Base-by-base conservation (phyloP, 2,888 invertebrate species). In the Sarcophaga subvicina region DNA sequence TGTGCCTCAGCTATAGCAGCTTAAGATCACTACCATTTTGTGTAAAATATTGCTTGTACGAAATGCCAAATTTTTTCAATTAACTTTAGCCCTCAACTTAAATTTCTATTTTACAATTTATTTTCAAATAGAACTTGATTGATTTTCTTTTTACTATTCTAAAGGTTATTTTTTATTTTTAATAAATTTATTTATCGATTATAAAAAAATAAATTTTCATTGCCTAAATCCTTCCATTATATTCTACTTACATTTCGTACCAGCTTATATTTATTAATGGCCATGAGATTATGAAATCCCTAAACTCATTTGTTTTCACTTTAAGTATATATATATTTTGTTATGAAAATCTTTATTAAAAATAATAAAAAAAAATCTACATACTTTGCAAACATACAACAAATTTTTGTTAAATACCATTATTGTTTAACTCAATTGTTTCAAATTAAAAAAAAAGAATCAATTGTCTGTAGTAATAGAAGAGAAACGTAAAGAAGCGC, bases 321-420 rank as follows among this genome's bases (percentile, higher is more conserved):
- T 73, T 80, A 83, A 83, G 69, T 80, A 64, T 49, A 63, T 11
- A 49, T 37, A 83, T 83, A 83, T 86, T 78, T 86, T 86, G 83
- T 86, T 83, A 83, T 70, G 62, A 72, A 78, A 27, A 20, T 49
- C 71, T 69, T 64, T 75, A 81, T 81, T 76, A 71, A 67, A 67
- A 78, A 71, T 75, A 71, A 69, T 77, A 69, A 20, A 62, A 45
- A 78, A 45, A 60, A 49, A 54, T 25, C n/a, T 62, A 62, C 69
- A 69, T 62, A 69, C 59, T 72, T 75, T 75, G 62, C 27, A 62
- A 59, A 67, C 14, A 25, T 60, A 14, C 22, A 60, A 11, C 11
- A 14, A 14, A 14, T 49, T 49, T n/a, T 37, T 62, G 37, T 59
- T 77, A 69, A 77, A 60, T 75, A 49, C 22, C 60, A 78, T 49